Conservation (phyloP, 2,113 vertebrate genomes). For the Passer domesticus region DNA sequence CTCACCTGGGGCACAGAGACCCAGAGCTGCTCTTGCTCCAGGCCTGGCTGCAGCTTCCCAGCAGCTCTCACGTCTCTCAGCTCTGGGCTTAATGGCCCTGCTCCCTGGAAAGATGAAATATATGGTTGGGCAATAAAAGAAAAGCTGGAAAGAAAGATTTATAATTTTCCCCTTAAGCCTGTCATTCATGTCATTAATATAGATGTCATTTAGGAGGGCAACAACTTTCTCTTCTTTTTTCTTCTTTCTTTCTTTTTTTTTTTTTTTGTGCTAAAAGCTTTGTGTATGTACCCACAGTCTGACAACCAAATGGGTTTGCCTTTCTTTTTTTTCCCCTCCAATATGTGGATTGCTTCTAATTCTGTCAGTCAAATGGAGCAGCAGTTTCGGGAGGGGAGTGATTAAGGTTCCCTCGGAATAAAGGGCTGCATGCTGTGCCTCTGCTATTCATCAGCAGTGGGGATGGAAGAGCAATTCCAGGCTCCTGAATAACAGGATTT, state of each 20-base stretch:
- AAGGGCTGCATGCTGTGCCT: not conserved
- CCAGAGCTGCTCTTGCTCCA: not conserved
- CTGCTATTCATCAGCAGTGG: not conserved
- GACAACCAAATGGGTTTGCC: conserved; percentile 44
- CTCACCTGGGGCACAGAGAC: rapidly evolving
- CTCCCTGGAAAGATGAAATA: conserved; percentile 14
- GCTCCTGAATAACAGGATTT: conserved; percentile 30
- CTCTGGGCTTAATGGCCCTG: not conserved
- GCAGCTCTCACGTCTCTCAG: not conserved
- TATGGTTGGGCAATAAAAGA: conserved; percentile 4
- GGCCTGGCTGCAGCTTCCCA: not conserved
- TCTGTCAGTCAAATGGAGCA: conserved; percentile 34
- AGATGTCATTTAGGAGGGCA: conserved; percentile 44
- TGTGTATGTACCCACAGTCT: conserved; percentile 19
- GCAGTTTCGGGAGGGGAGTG: conserved; percentile 32
- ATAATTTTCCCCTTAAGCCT: conserved; percentile 40
- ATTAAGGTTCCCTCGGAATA: conserved; percentile 25
- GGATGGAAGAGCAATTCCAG: not conserved
- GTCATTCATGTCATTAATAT: conserved; percentile 58
- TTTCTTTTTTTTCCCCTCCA: conserved; percentile 39
- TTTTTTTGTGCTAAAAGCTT: not conserved
- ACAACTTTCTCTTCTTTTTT: conserved; percentile 48
- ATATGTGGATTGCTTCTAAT: conserved; percentile 45
- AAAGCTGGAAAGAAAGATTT: conserved; percentile 49
- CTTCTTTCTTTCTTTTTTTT: not conserved